phyloP scores from a whole-genome alignment of 2,888 invertebrate species.

The Harpalus rubripes region DNA sequence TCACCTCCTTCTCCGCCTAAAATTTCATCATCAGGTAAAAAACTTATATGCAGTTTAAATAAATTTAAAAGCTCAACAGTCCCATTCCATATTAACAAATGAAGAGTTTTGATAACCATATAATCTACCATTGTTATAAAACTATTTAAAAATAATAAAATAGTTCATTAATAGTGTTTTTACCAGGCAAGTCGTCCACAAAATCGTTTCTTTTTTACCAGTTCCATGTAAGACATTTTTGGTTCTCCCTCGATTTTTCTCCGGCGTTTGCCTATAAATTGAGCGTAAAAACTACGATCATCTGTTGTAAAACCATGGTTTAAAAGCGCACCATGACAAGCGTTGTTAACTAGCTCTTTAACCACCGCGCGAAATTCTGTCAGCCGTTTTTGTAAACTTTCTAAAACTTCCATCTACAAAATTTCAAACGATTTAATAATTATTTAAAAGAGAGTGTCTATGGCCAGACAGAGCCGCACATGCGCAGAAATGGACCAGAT shows the following conservation, averaged over 20 bases:
- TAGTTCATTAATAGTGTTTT: slow-evolving; percentile 65
- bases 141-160: slow-evolving; percentile 76
- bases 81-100: slow-evolving; percentile 83
- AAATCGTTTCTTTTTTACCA: slow-evolving; percentile 89
- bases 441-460: slow-evolving; percentile 39
- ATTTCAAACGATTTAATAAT: slow-evolving; percentile 23
- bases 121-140: slow-evolving; percentile 87
- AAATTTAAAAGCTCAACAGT: slow-evolving; percentile 80
- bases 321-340: slow-evolving; percentile 87
- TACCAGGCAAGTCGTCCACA: slow-evolving; percentile 90
- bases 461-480: too few species aligned
- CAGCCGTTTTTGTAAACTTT: slow-evolving; percentile 74
- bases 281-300: slow-evolving; percentile 64
- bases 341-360: slow-evolving; percentile 82
- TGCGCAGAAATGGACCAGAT: too few species aligned
- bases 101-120: slow-evolving; percentile 85
- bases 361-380: slow-evolving; percentile 79
- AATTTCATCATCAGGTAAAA: slow-evolving; percentile 78
- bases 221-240: slow-evolving; percentile 92
- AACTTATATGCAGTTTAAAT: slow-evolving; percentile 79
- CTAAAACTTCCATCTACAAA: slow-evolving; percentile 77
- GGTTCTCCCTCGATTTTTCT: slow-evolving; percentile 75
- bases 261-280: slow-evolving; percentile 67
- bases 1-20: slow-evolving; percentile 76
- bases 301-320: slow-evolving; percentile 72